Evolutionary conservation across 2,113 vertebrate genomes (phyloP).

Genomic region (Anser brachyrhynchus): DNA sequence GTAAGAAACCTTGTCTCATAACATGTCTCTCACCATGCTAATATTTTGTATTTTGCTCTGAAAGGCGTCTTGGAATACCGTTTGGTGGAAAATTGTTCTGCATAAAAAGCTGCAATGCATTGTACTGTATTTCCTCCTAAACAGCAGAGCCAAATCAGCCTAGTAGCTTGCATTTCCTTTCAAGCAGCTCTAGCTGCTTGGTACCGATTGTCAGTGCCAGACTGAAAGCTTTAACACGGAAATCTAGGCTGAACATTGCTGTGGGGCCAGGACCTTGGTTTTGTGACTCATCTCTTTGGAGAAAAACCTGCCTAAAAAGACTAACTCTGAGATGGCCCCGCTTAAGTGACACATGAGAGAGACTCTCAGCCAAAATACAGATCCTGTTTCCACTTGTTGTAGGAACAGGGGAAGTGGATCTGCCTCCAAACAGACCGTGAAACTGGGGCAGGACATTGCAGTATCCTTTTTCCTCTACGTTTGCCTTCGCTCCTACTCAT

Average conservation of each 20-base stretch:
- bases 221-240: slow-evolving; percentile 35
- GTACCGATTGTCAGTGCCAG: slow-evolving; percentile 2
- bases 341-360: background rate
- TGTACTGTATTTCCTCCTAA: slow-evolving; percentile 25
- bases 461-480: slow-evolving; percentile 70
- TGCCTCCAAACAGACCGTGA: background rate
- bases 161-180: slow-evolving; percentile 31
- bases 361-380: slow-evolving; percentile 41
- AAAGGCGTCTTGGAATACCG: background rate
- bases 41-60: background rate
- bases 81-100: background rate
- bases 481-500: slow-evolving; percentile 56
- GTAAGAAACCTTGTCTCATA: background rate
- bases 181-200: background rate
- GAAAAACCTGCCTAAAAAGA: background rate
- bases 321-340: background rate
- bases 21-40: background rate
- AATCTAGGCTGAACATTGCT: slow-evolving; percentile 15
- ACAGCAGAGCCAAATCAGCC: background rate
- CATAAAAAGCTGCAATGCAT: background rate
- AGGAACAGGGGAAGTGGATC: slow-evolving; percentile 66
- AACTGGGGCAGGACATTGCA: slow-evolving; percentile 54
- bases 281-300: slow-evolving; percentile 46
- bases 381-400: slow-evolving; percentile 64
- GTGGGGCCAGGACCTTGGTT: slow-evolving; percentile 44